These are phyloP conservation scores for Arge pagana DNA, from an alignment of 2,888 invertebrate species.

Conservation along the genomic window DNA sequence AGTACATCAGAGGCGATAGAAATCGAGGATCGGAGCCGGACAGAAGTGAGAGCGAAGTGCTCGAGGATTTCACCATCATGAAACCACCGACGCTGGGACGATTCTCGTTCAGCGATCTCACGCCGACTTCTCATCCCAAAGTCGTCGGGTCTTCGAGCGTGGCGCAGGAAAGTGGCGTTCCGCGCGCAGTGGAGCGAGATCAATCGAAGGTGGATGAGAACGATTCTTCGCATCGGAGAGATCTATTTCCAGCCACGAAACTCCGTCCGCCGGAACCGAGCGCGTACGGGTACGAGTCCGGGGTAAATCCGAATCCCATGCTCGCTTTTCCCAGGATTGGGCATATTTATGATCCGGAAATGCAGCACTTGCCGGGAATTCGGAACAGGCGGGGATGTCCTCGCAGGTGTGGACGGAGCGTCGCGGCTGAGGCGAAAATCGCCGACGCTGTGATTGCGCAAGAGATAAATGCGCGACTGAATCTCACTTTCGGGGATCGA, in stretches of 20 bases:
- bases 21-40: conserved; percentile 3
- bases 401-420: conserved; percentile 2
- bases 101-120: conserved; percentile 32
- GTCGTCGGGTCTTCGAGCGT: conserved; percentile 28
- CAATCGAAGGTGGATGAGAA: conserved; percentile 1
- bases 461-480: conserved; percentile 19
- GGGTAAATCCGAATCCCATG: not conserved
- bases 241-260: conserved; percentile 25
- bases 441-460: conserved; percentile 18
- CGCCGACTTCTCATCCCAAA: conserved; percentile 27
- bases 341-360: conserved; percentile 5
- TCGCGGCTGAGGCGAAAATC: conserved; percentile 1
- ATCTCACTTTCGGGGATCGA: conserved; percentile 5
- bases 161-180: conserved; percentile 29
- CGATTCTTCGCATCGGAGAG: conserved; percentile 2
- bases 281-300: conserved; percentile 21
- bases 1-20: conserved; percentile 2
- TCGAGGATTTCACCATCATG: conserved; percentile 28
- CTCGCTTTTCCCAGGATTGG: not conserved
- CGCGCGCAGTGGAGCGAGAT: conserved; percentile 12
- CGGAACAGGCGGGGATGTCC: not conserved
- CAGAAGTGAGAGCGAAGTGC: conserved; percentile 11
- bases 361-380: conserved; percentile 1
- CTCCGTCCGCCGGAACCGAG: conserved; percentile 37
- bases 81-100: conserved; percentile 32